Evolutionary conservation across 2,888 invertebrate species (phyloP), one percentile per base, ranked within the genome.

Genomic region (Ptychoptera albimana): DNA sequence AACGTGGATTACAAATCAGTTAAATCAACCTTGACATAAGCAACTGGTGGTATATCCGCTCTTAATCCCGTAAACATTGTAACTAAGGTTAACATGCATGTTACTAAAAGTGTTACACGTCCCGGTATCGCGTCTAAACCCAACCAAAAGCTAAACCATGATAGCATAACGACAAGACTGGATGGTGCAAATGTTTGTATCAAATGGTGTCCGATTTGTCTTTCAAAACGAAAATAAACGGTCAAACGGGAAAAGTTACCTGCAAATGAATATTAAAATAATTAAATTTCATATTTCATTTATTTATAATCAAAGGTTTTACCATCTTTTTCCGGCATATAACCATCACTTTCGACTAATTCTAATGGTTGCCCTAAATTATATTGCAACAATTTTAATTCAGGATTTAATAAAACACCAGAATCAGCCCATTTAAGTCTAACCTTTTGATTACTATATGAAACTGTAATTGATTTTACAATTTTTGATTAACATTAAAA

Each of bases 131-230:
- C 86, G 56, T 87, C 87, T 53, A 86, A 62, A 40, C 84, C 85
- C 29, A 87, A 61, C 85, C 86, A 87, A 60, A 87, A 87, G 56
- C 85, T 84, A 59, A 86, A 85, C 86, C 86, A 87, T 3, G 84
- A 85, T 8, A 87, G 60, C 73, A 84, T 79, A 9, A 87, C 86
- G 8, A 87, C 83, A 30, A 87, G 63, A 1, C 81, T 79, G 2
- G 86, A 86, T 0, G 87, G 87, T 1, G 84, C 83, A 59, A 85
- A 87, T 8, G 86, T 84, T 61, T 86, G 86, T 50, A 86, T 85
- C 42, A 87, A 64, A 57, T 85, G 85, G 60, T 86, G 85, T 0
- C 85, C 86, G 43, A 87, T 83, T 63, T 85, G 83, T 9, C 86
- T 72, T 62, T 85, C 84, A 55, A 87, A 86, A 42, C 79, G 73